phyloP scores from a whole-genome alignment of 2,797 vertebrate genomes.

The Rousettus madagascariensis region DNA sequence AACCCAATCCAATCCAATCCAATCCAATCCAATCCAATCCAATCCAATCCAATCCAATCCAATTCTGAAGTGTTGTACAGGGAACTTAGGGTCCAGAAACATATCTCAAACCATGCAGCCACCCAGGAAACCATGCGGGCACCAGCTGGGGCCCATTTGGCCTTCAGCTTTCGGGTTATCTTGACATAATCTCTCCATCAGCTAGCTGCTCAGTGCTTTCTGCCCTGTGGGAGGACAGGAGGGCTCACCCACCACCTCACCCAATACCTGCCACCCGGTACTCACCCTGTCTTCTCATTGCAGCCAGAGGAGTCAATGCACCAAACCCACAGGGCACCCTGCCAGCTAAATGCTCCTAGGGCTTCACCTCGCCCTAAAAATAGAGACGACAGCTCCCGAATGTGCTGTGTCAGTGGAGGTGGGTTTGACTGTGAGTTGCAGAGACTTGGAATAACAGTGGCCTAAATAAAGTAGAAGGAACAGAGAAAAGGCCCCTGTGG shows the following conservation, averaged over 20 bases:
- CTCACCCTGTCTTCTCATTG: accelerated
- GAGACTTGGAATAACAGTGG: neutral
- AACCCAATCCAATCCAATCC: too few species aligned
- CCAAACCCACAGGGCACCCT: neutral
- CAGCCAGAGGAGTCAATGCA: neutral
- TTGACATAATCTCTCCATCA: neutral
- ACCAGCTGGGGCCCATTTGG: neutral
- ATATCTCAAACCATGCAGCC: neutral
- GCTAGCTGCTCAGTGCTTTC: neutral
- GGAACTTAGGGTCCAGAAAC: neutral
- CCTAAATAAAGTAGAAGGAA: neutral
- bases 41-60: accelerated
- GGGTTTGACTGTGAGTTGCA: neutral
- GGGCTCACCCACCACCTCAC: neutral
- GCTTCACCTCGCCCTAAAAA: neutral
- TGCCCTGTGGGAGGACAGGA: neutral
- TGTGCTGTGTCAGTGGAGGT: too few species aligned
- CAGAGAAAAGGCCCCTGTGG: neutral
- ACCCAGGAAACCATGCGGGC: neutral
- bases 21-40: accelerated
- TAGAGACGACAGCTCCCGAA: neutral
- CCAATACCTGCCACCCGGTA: neutral
- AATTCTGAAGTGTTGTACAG: neutral
- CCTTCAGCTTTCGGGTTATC: neutral
- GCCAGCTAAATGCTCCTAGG: neutral